Evolutionary conservation across 1,140 invertebrate species (phyloP).

Genomic region (Gerris buenoi): DNA sequence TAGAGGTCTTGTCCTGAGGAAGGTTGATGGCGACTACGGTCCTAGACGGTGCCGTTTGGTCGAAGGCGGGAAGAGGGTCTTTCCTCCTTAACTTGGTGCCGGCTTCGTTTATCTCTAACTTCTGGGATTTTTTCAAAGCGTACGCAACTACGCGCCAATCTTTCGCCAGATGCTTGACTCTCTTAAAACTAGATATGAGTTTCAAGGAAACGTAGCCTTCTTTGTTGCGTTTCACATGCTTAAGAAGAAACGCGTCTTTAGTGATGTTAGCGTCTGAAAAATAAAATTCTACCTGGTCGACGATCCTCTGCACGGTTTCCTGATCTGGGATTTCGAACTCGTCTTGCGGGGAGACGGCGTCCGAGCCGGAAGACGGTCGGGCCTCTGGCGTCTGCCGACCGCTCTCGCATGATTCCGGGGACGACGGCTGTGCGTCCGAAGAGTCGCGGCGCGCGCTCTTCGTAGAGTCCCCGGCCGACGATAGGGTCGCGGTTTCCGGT

Average conservation of each 20-base stretch:
- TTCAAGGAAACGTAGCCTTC: slow-evolving; percentile 89
- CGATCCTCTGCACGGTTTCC: slow-evolving; percentile 57
- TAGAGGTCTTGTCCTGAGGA: slow-evolving; percentile 64
- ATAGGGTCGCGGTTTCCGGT: background rate
- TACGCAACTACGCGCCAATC: slow-evolving; percentile 84
- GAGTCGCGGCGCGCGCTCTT: no score
- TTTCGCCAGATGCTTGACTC: slow-evolving; percentile 79
- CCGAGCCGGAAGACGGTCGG: background rate
- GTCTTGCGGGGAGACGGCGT: slow-evolving; percentile 15
- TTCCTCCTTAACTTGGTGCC: slow-evolving; percentile 78
- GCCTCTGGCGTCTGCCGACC: background rate
- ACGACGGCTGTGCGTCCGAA: no score
- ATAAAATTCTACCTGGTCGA: slow-evolving; percentile 79
- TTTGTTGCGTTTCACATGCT: slow-evolving; percentile 85
- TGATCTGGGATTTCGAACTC: slow-evolving; percentile 40
- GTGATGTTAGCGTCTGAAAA: slow-evolving; percentile 88
- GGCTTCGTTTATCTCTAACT: slow-evolving; percentile 75
- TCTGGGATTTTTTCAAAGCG: slow-evolving; percentile 58
- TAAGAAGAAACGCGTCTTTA: slow-evolving; percentile 86
- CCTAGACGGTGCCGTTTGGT: slow-evolving; percentile 77
- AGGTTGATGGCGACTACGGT: slow-evolving; percentile 76
- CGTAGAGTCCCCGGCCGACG: no score
- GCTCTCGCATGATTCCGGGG: background rate
- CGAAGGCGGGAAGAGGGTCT: slow-evolving; percentile 70
- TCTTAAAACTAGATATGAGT: slow-evolving; percentile 81